These are phyloP conservation scores for Condylura cristata DNA, from an alignment of 2,113 vertebrate genomes.

Conservation along the genomic window DNA sequence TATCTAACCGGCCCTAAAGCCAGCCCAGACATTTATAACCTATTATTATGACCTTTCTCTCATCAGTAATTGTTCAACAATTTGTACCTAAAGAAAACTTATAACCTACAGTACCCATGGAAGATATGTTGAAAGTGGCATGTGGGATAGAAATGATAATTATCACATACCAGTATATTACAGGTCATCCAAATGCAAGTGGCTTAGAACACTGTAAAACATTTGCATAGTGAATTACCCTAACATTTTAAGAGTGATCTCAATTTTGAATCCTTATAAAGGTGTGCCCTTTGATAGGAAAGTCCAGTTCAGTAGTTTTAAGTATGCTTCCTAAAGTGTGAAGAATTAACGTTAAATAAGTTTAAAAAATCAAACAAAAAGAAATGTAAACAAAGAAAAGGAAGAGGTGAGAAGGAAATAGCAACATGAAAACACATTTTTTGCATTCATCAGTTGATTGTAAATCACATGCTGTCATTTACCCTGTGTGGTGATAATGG, in stretches of 20 bases:
- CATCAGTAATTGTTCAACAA: constrained; percentile 89
- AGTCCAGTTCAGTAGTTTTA: background rate
- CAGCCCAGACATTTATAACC: constrained; percentile 86
- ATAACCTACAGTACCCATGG: constrained; percentile 81
- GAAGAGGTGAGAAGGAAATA: background rate
- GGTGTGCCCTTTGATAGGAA: background rate
- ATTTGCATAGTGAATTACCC: constrained; percentile 68
- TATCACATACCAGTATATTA: constrained; percentile 79
- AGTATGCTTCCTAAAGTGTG: constrained; percentile 33
- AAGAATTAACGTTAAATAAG: constrained; percentile 40
- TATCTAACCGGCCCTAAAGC: constrained; percentile 87
- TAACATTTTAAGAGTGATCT: constrained; percentile 43
- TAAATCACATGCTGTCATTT: background rate
- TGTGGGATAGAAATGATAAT: constrained; percentile 75
- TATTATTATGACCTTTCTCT: constrained; percentile 90
- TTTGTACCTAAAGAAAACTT: constrained; percentile 88
- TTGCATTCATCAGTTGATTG: background rate
- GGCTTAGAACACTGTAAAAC: constrained; percentile 71
- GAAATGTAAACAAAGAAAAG: constrained; percentile 2
- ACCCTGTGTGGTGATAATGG: background rate
- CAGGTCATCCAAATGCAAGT: constrained; percentile 67
- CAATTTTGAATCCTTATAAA: constrained; percentile 14
- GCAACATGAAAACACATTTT: background rate
- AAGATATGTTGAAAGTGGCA: constrained; percentile 79
- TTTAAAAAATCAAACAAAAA: constrained; percentile 37